These are phyloP conservation scores for Gadopsis marmoratus DNA, from an alignment of 2,797 vertebrate genomes.

Conservation along the genomic window DNA sequence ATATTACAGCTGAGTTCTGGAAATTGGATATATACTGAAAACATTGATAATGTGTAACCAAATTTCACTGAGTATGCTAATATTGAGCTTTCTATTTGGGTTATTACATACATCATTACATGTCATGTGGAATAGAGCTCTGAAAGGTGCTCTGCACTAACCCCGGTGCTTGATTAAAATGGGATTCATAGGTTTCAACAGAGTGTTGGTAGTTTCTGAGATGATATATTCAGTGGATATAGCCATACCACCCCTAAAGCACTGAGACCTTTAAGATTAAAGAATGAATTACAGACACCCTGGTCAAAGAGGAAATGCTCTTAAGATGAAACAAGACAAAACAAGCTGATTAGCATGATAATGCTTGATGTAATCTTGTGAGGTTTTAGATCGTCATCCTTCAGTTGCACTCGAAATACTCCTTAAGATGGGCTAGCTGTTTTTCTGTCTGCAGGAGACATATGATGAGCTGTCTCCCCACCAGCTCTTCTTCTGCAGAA, in stretches of 20 bases:
- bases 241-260: conserved; percentile 25
- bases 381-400: conserved; percentile 35
- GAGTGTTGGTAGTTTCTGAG: conserved; percentile 35
- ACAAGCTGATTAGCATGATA: conserved; percentile 56
- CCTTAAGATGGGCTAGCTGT: conserved; percentile 18
- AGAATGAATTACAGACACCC: conserved; percentile 43
- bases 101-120: conserved; percentile 12
- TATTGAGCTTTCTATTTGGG: conserved; percentile 14
- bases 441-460: conserved; percentile 42
- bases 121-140: conserved; percentile 43
- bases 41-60: background rate
- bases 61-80: conserved; percentile 39
- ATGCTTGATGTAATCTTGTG: conserved; percentile 46
- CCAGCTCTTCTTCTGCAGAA: conserved; percentile 43
- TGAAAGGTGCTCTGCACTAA: conserved; percentile 30
- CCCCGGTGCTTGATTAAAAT: conserved; percentile 47
- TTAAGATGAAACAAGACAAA: conserved; percentile 50
- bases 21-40: conserved; percentile 22
- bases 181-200: conserved; percentile 32
- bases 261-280: conserved; percentile 53
- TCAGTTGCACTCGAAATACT: conserved; percentile 23
- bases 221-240: conserved; percentile 50
- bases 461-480: conserved; percentile 45
- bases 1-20: conserved; percentile 7
- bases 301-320: conserved; percentile 40